Evolutionary conservation across 1,140 invertebrate genomes (phyloP).

Genomic region (Sipha flava): DNA sequence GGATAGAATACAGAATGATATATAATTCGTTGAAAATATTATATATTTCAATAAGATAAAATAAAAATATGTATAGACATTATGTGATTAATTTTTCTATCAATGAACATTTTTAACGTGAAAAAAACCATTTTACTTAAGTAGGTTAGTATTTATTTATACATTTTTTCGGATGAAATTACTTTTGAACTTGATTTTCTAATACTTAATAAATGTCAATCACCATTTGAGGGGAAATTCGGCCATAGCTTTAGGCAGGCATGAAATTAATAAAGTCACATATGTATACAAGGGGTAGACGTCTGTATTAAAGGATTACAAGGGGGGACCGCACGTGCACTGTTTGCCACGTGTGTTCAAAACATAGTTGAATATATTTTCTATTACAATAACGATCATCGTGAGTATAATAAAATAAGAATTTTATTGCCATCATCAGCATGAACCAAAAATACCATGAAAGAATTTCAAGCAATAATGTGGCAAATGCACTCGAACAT

Average conservation of each 20-base stretch:
- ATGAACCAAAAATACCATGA: not conserved
- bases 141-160: no score
- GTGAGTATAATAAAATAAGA: not conserved
- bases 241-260: not conserved
- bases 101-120: no score
- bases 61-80: no score
- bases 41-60: no score
- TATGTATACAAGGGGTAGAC: not conserved
- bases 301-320: constrained; percentile 24
- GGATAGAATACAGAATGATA: no score
- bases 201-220: constrained; percentile 28
- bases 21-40: no score
- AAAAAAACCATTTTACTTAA: no score
- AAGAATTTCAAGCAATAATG: not conserved
- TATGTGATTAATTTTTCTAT: no score
- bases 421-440: not conserved
- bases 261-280: constrained; percentile 28
- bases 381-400: not conserved
- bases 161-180: not conserved
- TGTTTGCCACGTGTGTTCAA: not conserved
- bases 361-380: constrained; percentile 17
- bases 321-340: not conserved
- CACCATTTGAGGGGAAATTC: not conserved
- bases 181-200: not conserved
- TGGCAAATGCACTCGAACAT: no score